These are phyloP conservation scores for Melolontha melolontha DNA, from an alignment of 2,888 invertebrate genomes.

Conservation along the genomic window DNA sequence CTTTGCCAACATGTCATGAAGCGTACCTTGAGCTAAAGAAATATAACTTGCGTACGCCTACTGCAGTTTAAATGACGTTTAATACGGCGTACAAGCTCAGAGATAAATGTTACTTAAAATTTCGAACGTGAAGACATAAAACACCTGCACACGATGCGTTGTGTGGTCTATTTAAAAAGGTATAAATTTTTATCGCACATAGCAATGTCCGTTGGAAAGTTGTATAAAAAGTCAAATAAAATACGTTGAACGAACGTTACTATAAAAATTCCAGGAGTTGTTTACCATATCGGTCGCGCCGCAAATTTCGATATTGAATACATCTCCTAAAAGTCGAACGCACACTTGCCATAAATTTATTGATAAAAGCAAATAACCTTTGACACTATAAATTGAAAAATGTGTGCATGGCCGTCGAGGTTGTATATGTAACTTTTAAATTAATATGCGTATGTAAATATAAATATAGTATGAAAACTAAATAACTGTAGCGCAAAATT, in stretches of 20 bases:
- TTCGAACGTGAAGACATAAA: conserved; percentile 41
- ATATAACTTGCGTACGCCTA: conserved; percentile 39
- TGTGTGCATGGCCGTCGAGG: neutral
- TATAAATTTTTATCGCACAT: conserved; percentile 39
- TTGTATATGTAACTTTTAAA: too few relatives aligned
- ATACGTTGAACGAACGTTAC: conserved; percentile 15
- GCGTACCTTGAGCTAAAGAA: conserved; percentile 25
- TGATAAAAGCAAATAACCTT: conserved; percentile 26
- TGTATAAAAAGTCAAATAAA: conserved; percentile 29
- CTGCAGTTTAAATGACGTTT: conserved; percentile 39
- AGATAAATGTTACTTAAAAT: conserved; percentile 39
- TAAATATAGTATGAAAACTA: too few relatives aligned
- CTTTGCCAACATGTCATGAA: conserved; percentile 38
- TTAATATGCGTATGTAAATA: too few relatives aligned
- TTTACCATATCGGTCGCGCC: conserved; percentile 19
- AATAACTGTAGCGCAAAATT: too few relatives aligned
- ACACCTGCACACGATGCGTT: conserved; percentile 40
- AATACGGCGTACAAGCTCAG: conserved; percentile 31
- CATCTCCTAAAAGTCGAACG: conserved; percentile 4
- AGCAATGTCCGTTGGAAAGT: conserved; percentile 21
- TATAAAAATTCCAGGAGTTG: conserved; percentile 24
- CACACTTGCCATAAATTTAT: conserved; percentile 16
- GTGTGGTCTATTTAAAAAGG: conserved; percentile 42
- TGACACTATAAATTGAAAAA: neutral
- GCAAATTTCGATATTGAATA: conserved; percentile 26